phyloP scores from a whole-genome alignment of 2,888 invertebrate genomes.

The Pseudolycoriella hygida region DNA sequence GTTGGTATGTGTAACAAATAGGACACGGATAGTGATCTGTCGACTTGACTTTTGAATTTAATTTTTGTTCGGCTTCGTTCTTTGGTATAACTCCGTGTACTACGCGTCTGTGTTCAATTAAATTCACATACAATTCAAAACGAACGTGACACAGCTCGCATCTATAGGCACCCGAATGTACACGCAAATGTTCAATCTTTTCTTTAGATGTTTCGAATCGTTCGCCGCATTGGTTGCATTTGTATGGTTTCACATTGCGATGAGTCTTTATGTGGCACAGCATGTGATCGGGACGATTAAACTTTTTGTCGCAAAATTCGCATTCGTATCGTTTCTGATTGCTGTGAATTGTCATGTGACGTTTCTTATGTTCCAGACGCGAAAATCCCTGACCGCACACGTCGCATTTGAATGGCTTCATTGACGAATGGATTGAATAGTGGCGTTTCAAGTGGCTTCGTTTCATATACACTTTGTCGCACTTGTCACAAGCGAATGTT shows the following conservation, averaged over 20 bases:
- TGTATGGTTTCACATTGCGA: slow-evolving; percentile 1
- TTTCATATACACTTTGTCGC: background rate
- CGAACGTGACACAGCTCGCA: background rate
- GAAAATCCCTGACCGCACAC: background rate
- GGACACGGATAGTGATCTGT: background rate
- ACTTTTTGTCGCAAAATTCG: slow-evolving; percentile 2
- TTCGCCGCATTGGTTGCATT: slow-evolving; percentile 1
- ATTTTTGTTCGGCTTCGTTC: background rate
- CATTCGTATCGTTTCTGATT: slow-evolving; percentile 2
- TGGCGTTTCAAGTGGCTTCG: background rate
- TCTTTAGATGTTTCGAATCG: slow-evolving; percentile 5
- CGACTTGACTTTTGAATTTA: background rate
- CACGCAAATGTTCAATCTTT: slow-evolving; percentile 4
- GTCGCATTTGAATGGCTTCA: background rate
- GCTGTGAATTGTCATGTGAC: slow-evolving; percentile 4
- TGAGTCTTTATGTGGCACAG: background rate
- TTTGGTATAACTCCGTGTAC: background rate
- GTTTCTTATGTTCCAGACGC: background rate
- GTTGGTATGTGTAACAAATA: background rate
- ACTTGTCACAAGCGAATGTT: background rate
- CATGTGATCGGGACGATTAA: slow-evolving; percentile 4
- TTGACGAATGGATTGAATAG: background rate
- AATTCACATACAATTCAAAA: background rate
- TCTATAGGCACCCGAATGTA: background rate
- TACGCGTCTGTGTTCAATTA: background rate